Conservation (phyloP, 2,888 invertebrate genomes). For the Petrophora chlorosata region DNA sequence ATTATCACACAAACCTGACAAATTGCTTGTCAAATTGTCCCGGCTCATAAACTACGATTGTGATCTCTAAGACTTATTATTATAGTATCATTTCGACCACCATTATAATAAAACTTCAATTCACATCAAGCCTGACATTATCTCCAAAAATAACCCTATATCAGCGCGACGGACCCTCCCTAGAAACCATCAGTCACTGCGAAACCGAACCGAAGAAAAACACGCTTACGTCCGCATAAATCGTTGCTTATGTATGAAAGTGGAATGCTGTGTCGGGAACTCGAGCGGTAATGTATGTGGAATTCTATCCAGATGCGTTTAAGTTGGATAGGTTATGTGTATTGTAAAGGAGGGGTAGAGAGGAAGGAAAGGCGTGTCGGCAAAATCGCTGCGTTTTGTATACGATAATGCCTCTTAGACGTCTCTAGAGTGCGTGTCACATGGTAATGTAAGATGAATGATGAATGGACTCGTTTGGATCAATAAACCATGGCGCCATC, state of each 20-base stretch:
- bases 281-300: constrained; percentile 39
- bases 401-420: constrained; percentile 54
- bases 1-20: neutral
- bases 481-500: constrained; percentile 9
- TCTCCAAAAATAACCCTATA: constrained; percentile 20
- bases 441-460: constrained; percentile 21
- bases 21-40: neutral
- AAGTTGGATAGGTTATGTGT: constrained; percentile 25
- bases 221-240: constrained; percentile 14
- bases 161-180: constrained; percentile 7
- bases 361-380: constrained; percentile 45
- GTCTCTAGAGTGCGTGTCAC: constrained; percentile 22
- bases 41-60: neutral
- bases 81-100: constrained; percentile 13
- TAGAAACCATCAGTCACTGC: constrained; percentile 4
- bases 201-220: neutral
- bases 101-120: constrained; percentile 22
- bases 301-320: constrained; percentile 26
- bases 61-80: constrained; percentile 9
- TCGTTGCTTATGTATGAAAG: constrained; percentile 32
- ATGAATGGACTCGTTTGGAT: constrained; percentile 10
- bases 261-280: constrained; percentile 23
- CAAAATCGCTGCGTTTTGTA: constrained; percentile 63
- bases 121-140: constrained; percentile 16
- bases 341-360: constrained; percentile 19